A percentile compares a stretch with the other conserved stretches of the same genome.
phyloP scores from a whole-genome alignment of 2,113 vertebrate genomes.

The Nibea albiflora region DNA sequence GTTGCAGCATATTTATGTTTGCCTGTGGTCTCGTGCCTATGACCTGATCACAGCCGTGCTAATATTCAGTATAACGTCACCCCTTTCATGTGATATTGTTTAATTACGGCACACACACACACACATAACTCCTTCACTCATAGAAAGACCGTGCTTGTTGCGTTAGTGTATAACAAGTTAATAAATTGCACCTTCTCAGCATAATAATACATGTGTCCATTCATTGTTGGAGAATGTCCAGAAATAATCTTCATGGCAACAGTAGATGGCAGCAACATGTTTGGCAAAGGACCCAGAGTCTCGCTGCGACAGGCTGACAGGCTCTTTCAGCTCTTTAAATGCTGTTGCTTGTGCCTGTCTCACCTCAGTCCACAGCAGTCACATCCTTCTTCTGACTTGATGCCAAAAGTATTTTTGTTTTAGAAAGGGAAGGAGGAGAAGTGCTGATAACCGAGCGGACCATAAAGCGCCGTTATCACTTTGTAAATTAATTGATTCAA shows the following conservation, averaged over 20 bases:
- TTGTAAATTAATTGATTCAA: not conserved
- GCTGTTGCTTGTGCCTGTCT: not conserved
- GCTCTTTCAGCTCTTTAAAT: not conserved
- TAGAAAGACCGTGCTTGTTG: not conserved
- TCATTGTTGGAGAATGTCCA: not conserved
- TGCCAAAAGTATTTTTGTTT: not conserved
- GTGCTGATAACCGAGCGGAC: no score
- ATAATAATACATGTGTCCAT: not conserved
- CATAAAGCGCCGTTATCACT: no score
- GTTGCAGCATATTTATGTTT: no score
- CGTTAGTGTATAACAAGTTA: no score
- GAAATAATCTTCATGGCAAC: not conserved
- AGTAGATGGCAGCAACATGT: slow-evolving; percentile 21
- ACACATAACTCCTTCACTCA: no score
- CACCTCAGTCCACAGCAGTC: not conserved
- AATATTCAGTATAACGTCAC: no score
- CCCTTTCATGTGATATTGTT: no score
- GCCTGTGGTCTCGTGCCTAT: no score
- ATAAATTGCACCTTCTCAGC: not conserved
- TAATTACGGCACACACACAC: no score
- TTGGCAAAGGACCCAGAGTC: not conserved
- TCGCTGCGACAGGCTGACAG: not conserved
- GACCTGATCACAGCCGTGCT: no score
- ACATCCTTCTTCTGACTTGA: not conserved
- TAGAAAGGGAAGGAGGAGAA: no score